A percentile compares a stretch with the other conserved stretches of the same genome.
Evolutionary conservation across 1,140 invertebrate genomes (phyloP).

Genomic region (Schmidtea mediterranea): DNA sequence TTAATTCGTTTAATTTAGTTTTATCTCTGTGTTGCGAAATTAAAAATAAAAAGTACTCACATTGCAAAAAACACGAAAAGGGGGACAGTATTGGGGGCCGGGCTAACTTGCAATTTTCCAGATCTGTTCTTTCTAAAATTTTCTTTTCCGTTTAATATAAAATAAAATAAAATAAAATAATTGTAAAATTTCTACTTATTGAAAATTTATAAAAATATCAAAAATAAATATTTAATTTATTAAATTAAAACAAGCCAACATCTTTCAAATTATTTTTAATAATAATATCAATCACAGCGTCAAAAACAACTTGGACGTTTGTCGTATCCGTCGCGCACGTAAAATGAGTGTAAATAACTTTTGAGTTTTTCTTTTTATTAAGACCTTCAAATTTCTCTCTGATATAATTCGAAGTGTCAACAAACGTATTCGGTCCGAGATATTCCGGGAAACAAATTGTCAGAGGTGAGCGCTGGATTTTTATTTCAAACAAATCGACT

Average conservation of each 20-base stretch:
- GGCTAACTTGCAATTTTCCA: too few relatives aligned
- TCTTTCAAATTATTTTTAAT: constrained; percentile 95
- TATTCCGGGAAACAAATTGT: constrained; percentile 98
- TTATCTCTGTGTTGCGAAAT: too few relatives aligned
- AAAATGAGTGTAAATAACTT: constrained; percentile 99
- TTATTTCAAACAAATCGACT: constrained; percentile 77
- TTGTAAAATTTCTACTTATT: too few relatives aligned
- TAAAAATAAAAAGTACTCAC: too few relatives aligned
- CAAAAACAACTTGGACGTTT: constrained; percentile 99
- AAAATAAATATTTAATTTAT: too few relatives aligned
- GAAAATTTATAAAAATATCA: too few relatives aligned
- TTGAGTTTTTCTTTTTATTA: constrained; percentile 70
- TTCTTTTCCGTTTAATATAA: too few relatives aligned
- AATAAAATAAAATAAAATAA: too few relatives aligned
- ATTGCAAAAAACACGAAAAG: too few relatives aligned
- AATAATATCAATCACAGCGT: constrained; percentile 96
- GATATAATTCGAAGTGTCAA: constrained; percentile 90
- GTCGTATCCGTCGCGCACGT: constrained; percentile 98
- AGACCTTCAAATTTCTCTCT: constrained; percentile 97
- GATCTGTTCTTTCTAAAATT: too few relatives aligned
- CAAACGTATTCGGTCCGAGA: constrained; percentile 80
- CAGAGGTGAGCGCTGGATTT: constrained; percentile 53
- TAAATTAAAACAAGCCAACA: constrained; percentile 89
- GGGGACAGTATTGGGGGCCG: too few relatives aligned
- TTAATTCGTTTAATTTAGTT: too few relatives aligned